Base-by-base conservation (phyloP, 2,797 vertebrate genomes). In the Vultur gryphus region DNA sequence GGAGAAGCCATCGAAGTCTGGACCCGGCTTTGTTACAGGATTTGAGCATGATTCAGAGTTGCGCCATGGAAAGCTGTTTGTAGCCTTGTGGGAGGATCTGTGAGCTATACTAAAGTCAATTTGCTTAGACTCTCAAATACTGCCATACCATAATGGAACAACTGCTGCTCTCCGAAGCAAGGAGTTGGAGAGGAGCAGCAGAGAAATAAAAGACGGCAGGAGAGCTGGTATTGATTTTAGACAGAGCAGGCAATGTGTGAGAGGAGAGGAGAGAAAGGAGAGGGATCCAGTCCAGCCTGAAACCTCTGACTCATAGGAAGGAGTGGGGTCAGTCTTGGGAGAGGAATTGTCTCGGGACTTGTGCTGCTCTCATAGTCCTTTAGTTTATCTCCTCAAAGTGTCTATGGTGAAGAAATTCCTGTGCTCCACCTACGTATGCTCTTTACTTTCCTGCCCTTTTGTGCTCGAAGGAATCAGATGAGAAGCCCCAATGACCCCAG, bases 141-240 rank as follows among this genome's bases (percentile, higher is more conserved):
- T 19, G 39, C 29, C 1, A 0, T n/a, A 6, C 65, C 13, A 4
- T 11, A n/a, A 25, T 6, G 11, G 77, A 29, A 35, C 9, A 20
- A 58, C 43, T 29, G 20, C 70, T 69, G 49, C 70, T 67, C 24
- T 67, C 25, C 28, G 26, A 13, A 69, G 46, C 62, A 49, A 39
- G 55, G 33, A 33, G 19, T 9, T 44, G 33, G 48, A 41, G 35
- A 64, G 55, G 48, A 86, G 67, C 49, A 73, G 25, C 26, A 18
- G 55, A 21, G 37, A 59, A 51, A n/a, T 33, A n/a, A 29, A 35
- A 25, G 35, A 9, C 8, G 15, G 48, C 76, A 67, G 54, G 31
- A 69, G 41, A 55, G 61, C 48, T 55, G 35, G 26, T 37, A 8
- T 6, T 37, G 39, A 23, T 29, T 79, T 41, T 33, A 54, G 61